Base-by-base conservation (phyloP, 2,797 vertebrate genomes). In the Pygocentrus nattereri region DNA sequence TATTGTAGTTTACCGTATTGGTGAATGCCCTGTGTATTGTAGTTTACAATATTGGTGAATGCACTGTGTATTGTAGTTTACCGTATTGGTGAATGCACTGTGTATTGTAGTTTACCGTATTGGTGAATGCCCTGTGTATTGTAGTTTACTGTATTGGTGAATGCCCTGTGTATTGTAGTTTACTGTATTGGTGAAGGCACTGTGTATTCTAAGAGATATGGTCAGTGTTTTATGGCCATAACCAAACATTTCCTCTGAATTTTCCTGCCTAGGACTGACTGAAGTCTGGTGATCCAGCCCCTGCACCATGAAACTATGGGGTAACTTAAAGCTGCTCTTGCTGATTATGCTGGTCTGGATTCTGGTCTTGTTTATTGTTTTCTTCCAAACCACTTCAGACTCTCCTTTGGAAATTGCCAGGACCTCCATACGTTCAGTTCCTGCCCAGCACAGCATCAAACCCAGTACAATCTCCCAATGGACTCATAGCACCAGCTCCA, bases 271-370 rank as follows among this genome's bases (percentile, higher is more conserved):
- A 59, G 78, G 59, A 11, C 31, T 31, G 54, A 38, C 27, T 38
- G 27, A 79, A 27, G 31, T 7, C 13, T 23, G 27, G 12, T 12
- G 41, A 25, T 6, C 30, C 71, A 85, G 76, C 77, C 82, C 76
- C 64, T 58, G 75, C 64, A 80, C 62, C 49, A 88, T 87, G 79
- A 89, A 85, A 83, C 84, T 68, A 87, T 95, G 94, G 92, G 91
- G 94, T 93, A 93, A 93, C 18, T 21, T 5, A 18, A 72, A 23
- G 89, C 86, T 95, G 77, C 90, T 94, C 88, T 91, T 96, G 65
- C 90, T 94, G 54, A 93, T 93, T 69, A 92, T 96, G 76, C 92
- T 81, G 52, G 41, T 74, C 25, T 84, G 79, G 79, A 34, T 59
- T 12, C 12, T 86, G 25, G 25, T 86, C 10, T 52, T 52, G 5